A percentile compares a stretch with the other conserved stretches of the same genome.
phyloP scores from a whole-genome alignment of 2,888 invertebrate species.

The Patella caerulea region DNA sequence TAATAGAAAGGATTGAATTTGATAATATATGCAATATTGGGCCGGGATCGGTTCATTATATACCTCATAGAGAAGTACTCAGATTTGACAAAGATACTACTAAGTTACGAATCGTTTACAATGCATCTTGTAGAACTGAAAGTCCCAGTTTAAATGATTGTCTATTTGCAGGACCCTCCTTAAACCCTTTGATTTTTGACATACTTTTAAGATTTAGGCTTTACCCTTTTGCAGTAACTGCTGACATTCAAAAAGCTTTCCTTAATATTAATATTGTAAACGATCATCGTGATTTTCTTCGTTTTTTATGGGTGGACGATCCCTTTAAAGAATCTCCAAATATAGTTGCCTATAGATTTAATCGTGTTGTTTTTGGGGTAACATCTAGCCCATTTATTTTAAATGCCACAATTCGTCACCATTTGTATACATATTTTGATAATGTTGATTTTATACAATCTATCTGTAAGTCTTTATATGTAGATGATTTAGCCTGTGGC shows the following conservation, averaged over 20 bases:
- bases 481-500: constrained; percentile 1
- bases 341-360: constrained; percentile 4
- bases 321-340: not conserved
- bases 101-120: not conserved
- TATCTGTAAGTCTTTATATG: not conserved
- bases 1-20: not conserved
- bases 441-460: not conserved
- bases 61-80: not conserved
- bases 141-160: not conserved
- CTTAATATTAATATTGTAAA: not conserved
- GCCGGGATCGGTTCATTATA: not conserved
- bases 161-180: not conserved
- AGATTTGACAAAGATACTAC: not conserved
- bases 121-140: not conserved
- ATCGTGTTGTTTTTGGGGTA: not conserved
- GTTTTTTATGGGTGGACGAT: not conserved
- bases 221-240: not conserved
- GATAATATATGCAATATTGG: not conserved
- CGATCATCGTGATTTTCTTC: not conserved
- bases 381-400: constrained; percentile 1
- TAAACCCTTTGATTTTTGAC: constrained; percentile 10
- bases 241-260: constrained; percentile 6
- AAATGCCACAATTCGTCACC: not conserved
- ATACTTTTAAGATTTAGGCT: not conserved
- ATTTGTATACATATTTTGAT: not conserved